These are phyloP conservation scores for Timandra comae DNA, from an alignment of 2,888 invertebrate species.

Conservation along the genomic window DNA sequence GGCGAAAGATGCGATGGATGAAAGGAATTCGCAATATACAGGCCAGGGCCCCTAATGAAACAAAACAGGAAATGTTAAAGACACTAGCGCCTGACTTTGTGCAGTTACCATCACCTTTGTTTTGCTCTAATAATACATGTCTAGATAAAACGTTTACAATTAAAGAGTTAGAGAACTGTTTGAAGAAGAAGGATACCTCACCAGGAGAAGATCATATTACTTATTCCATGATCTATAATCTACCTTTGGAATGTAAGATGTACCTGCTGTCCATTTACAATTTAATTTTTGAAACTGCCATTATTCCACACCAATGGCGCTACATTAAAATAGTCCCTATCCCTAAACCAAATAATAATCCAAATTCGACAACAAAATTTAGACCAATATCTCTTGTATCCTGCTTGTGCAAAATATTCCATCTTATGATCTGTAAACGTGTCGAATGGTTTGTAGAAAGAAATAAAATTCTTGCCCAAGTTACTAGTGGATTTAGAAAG, in stretches of 20 bases:
- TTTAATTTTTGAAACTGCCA: slow-evolving; percentile 2
- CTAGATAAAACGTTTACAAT: slow-evolving; percentile 3
- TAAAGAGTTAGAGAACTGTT: slow-evolving; percentile 1
- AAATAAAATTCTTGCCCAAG: not conserved
- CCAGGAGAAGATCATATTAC: slow-evolving; percentile 6
- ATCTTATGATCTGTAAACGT: slow-evolving; percentile 2
- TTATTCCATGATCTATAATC: slow-evolving; percentile 6
- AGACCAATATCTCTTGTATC: slow-evolving; percentile 3
- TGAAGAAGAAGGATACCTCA: slow-evolving; percentile 5
- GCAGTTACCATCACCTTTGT: not conserved
- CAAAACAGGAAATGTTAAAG: not conserved
- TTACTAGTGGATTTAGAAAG: no score
- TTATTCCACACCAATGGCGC: slow-evolving; percentile 7
- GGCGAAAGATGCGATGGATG: slow-evolving; percentile 2
- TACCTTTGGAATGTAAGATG: not conserved
- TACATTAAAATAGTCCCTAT: slow-evolving; percentile 5
- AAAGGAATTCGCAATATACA: not conserved
- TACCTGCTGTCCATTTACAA: slow-evolving; percentile 4
- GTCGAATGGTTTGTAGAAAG: slow-evolving; percentile 8
- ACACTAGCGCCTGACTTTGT: not conserved
- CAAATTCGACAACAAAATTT: not conserved
- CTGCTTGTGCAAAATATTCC: slow-evolving; percentile 2
- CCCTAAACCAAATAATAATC: slow-evolving; percentile 2
- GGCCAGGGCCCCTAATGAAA: not conserved
- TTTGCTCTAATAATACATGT: slow-evolving; percentile 4